phyloP scores from a whole-genome alignment of 2,888 invertebrate genomes.

The Lobophora halterata region DNA sequence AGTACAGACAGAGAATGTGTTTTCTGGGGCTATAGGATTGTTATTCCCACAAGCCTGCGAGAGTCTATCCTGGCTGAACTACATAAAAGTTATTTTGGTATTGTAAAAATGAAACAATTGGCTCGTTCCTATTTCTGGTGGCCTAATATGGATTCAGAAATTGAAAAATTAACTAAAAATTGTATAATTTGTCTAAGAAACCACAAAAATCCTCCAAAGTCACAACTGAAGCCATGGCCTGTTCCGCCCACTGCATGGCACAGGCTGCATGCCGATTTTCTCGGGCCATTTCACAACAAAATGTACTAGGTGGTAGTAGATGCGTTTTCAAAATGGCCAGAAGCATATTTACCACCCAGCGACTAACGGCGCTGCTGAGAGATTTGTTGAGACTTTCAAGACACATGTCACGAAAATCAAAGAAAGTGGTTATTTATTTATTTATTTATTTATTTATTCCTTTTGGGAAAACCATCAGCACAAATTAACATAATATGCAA shows the following conservation, averaged over 20 bases:
- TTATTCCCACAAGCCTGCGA: no score
- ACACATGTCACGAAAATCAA: no score
- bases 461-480: no score
- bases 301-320: conserved; percentile 23
- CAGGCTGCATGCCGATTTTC: conserved; percentile 28
- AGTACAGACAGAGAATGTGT: conserved; percentile 11
- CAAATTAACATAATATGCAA: no score
- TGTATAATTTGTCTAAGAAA: not conserved
- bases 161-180: conserved; percentile 2
- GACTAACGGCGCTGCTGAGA: no score
- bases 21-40: conserved; percentile 1
- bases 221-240: conserved; percentile 19
- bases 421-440: no score
- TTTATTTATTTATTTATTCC: no score
- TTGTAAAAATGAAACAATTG: not conserved
- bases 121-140: conserved; percentile 6
- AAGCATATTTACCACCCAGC: no score
- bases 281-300: conserved; percentile 26
- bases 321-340: conserved; percentile 17
- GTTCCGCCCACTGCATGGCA: conserved; percentile 22
- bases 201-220: conserved; percentile 9
- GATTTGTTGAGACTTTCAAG: no score
- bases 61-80: no score
- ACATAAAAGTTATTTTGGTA: conserved; percentile 3
- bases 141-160: conserved; percentile 3